These are phyloP conservation scores for Burhinus oedicnemus DNA, from an alignment of 2,113 vertebrate genomes.

Conservation along the genomic window DNA sequence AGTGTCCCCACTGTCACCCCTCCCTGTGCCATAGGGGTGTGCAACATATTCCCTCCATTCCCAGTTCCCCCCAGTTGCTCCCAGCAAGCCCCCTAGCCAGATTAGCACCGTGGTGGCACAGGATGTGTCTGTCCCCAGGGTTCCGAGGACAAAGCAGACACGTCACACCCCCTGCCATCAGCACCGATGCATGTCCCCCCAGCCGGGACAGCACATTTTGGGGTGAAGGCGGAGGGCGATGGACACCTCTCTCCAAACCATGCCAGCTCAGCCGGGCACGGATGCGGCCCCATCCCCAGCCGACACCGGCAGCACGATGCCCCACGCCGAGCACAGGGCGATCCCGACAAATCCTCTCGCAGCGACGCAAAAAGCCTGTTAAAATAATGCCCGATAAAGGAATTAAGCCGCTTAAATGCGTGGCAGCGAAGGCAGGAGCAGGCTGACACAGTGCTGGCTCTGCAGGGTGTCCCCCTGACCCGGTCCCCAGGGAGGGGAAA, in stretches of 20 bases:
- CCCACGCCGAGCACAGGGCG: background rate
- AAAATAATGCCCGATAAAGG: background rate
- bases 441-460: background rate
- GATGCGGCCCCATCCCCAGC: background rate
- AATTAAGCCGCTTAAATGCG: background rate
- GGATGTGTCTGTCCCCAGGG: background rate
- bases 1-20: background rate
- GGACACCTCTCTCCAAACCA: background rate
- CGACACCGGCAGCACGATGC: rapidly evolving
- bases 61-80: background rate
- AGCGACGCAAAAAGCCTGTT: background rate
- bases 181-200: background rate
- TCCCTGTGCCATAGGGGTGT: background rate
- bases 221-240: background rate
- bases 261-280: rapidly evolving
- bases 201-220: background rate
- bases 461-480: background rate
- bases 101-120: background rate
- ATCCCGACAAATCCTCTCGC: background rate
- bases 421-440: background rate
- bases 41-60: background rate
- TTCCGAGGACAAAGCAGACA: background rate
- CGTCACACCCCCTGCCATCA: too few relatives aligned
- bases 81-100: background rate
- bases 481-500: background rate